Conservation (phyloP, 2,113 vertebrate species). For the western clawed frog (Xenopus tropicalis) region UCB_Xtro_10.0 CM004446.2:145598001-145598500, state of each 20-base stretch:
- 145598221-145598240: slow-evolving; percentile 65
- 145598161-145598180: slow-evolving; percentile 86
- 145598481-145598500: too few relatives aligned
- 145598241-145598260: slow-evolving; percentile 65
- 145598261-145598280: slow-evolving; percentile 68
- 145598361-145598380: slow-evolving; percentile 54
- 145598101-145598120: slow-evolving; percentile 97
- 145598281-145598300: slow-evolving; percentile 75
- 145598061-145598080: slow-evolving; percentile 78
- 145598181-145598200: slow-evolving; percentile 78
- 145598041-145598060: slow-evolving; percentile 83
- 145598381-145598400: slow-evolving; percentile 58
- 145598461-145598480: too few relatives aligned
- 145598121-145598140: slow-evolving; percentile 98
- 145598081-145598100: slow-evolving; percentile 88
- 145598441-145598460: too few relatives aligned
- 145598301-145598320: slow-evolving; percentile 73
- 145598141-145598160: slow-evolving; percentile 91
- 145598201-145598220: slow-evolving; percentile 59
- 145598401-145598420: neutral
- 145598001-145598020: slow-evolving; percentile 79
- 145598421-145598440: too few relatives aligned
- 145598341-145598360: slow-evolving; percentile 2
- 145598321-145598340: slow-evolving; percentile 54
- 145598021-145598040: slow-evolving; percentile 94